Percentiles rank a stretch among this genome's conserved stretches.
phyloP scores from a whole-genome alignment of 2,888 invertebrate species.

The Megastigmus dorsalis region DNA sequence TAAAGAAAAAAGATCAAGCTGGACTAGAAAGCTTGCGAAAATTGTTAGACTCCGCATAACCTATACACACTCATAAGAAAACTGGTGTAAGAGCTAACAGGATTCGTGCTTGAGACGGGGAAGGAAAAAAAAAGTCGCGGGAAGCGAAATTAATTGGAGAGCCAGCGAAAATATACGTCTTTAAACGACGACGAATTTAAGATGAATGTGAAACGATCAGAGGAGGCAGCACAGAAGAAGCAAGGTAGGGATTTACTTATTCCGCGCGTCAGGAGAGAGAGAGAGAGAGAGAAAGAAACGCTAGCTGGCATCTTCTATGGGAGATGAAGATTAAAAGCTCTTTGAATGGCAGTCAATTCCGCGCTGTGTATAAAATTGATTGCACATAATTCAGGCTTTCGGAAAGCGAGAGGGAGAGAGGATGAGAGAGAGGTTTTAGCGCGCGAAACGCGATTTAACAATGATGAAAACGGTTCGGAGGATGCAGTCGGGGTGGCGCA shows the following conservation, averaged over 20 bases:
- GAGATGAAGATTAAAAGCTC: conserved; percentile 49
- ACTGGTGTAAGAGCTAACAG: too few species aligned
- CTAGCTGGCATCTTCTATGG: conserved; percentile 23
- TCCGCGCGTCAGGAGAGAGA: conserved; percentile 1
- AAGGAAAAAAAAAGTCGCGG: too few species aligned
- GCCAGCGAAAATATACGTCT: not conserved
- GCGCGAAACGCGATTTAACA: conserved; percentile 26
- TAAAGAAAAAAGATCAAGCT: too few species aligned
- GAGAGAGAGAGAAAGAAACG: not conserved
- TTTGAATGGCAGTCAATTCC: conserved; percentile 47
- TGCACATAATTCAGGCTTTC: conserved; percentile 36
- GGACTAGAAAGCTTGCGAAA: too few species aligned
- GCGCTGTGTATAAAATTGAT: conserved; percentile 42
- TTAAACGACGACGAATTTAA: conserved; percentile 14
- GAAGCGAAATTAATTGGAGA: too few species aligned
- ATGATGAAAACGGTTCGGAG: conserved; percentile 7
- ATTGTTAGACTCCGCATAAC: too few species aligned
- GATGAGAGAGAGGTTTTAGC: too few species aligned
- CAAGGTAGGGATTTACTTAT: conserved; percentile 22
- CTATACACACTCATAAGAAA: too few species aligned
- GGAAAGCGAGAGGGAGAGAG: not conserved
- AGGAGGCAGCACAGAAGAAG: not conserved
- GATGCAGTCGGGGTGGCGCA: too few species aligned
- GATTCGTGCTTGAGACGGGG: too few species aligned
- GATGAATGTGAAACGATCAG: conserved; percentile 7